These are phyloP conservation scores for Morus bassanus DNA, from an alignment of 2,797 vertebrate species.

Conservation along the genomic window DNA sequence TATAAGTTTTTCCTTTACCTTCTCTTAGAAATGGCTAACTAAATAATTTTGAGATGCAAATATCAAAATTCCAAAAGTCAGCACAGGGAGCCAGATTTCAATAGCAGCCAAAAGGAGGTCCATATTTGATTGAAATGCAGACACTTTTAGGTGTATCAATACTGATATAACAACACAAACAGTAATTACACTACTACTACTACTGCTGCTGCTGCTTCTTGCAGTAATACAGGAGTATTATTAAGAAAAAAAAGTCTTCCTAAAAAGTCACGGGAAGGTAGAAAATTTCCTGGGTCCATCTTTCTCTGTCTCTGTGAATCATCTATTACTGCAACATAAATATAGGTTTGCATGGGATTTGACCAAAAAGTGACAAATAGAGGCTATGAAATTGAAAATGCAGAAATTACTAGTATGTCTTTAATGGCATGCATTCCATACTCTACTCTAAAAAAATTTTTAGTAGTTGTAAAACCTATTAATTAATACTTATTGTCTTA, in stretches of 20 bases:
- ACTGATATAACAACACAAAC: not conserved
- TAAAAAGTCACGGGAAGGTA: not conserved
- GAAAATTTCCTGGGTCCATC: not conserved
- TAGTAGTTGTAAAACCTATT: not conserved
- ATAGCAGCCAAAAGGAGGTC: not conserved
- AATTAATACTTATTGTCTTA: not conserved
- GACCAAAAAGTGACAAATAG: not conserved
- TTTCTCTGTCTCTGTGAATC: not conserved
- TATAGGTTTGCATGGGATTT: not conserved
- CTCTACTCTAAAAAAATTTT: too few species aligned
- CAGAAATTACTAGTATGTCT: not conserved
- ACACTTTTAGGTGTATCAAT: not conserved
- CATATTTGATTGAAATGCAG: not conserved
- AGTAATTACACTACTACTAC: not conserved
- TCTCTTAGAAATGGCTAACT: not conserved
- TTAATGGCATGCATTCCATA: not conserved
- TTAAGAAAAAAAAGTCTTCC: not conserved
- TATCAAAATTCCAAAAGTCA: not conserved
- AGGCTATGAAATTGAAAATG: not conserved
- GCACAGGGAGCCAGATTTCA: not conserved
- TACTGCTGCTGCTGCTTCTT: not conserved
- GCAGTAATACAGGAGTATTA: not conserved
- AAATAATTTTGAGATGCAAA: not conserved
- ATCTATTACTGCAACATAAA: not conserved
- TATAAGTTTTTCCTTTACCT: not conserved